A percentile compares a stretch with the other conserved stretches of the same genome.
phyloP scores from a whole-genome alignment of 2,113 vertebrate genomes.

The Ia io region DNA sequence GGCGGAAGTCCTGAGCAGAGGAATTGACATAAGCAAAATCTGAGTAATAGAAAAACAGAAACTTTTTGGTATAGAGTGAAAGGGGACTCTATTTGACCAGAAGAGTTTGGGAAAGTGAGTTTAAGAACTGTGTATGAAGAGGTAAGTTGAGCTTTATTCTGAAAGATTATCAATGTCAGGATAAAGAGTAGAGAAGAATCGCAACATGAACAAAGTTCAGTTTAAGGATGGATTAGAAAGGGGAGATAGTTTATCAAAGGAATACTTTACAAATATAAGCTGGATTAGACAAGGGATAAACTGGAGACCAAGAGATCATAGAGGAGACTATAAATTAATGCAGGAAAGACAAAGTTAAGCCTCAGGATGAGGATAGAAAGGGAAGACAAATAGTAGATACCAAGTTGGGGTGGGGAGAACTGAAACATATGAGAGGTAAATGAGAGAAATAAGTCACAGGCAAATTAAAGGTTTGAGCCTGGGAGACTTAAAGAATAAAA shows the following conservation, averaged over 20 bases:
- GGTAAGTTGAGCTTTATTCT: background rate
- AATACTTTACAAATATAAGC: background rate
- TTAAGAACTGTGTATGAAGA: background rate
- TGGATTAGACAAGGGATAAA: background rate
- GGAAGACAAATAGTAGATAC: background rate
- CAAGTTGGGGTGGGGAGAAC: background rate
- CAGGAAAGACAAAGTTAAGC: constrained; percentile 1
- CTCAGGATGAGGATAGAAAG: background rate
- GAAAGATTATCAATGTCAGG: background rate
- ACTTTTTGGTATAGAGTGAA: background rate
- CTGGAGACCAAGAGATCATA: background rate
- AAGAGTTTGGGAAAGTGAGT: background rate
- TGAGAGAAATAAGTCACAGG: background rate
- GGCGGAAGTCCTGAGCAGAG: background rate
- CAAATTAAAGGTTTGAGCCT: background rate
- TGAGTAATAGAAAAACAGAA: constrained; percentile 21
- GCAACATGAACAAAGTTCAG: constrained; percentile 18
- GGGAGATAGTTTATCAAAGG: background rate
- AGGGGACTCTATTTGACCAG: background rate
- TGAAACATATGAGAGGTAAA: background rate
- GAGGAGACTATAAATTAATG: background rate
- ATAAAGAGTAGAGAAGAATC: background rate
- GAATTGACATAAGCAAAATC: constrained; percentile 1
- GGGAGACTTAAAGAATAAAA: constrained; percentile 4
- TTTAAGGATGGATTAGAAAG: background rate